These are phyloP conservation scores for Ips nitidus DNA, from an alignment of 1,140 invertebrate genomes.

Conservation along the genomic window DNA sequence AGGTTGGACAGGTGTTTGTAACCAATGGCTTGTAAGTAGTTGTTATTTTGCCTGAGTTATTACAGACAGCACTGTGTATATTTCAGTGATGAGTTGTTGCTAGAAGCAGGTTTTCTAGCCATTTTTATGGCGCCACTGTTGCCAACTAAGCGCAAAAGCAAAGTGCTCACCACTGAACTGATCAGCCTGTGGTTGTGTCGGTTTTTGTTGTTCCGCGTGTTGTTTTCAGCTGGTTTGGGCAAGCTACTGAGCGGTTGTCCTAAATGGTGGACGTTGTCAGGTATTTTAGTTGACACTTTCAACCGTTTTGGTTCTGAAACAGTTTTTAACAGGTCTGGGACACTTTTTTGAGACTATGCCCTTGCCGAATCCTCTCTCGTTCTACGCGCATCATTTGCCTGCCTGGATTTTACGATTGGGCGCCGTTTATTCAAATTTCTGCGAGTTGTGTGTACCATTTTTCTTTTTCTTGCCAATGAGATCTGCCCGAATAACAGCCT, in stretches of 20 bases:
- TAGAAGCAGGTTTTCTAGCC: slow-evolving; percentile 78
- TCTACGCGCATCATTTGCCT: slow-evolving; percentile 70
- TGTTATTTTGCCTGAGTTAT: background rate
- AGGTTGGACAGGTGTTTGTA: slow-evolving; percentile 78
- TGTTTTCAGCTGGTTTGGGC: slow-evolving; percentile 75
- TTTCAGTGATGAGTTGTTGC: slow-evolving; percentile 71
- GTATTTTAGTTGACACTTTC: slow-evolving; percentile 53
- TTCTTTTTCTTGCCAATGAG: slow-evolving; percentile 78
- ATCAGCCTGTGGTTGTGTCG: slow-evolving; percentile 72
- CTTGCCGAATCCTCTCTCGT: slow-evolving; percentile 69
- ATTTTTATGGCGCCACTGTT: slow-evolving; percentile 68
- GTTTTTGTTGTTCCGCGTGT: slow-evolving; percentile 78
- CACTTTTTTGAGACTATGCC: slow-evolving; percentile 78
- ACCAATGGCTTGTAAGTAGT: slow-evolving; percentile 73
- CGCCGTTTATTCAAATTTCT: slow-evolving; percentile 63
- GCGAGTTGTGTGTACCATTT: slow-evolving; percentile 72
- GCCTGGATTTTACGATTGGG: slow-evolving; percentile 67
- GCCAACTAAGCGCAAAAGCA: slow-evolving; percentile 50
- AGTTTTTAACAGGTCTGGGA: slow-evolving; percentile 61
- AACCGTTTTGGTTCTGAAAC: slow-evolving; percentile 1
- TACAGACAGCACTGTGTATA: background rate
- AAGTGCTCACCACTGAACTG: slow-evolving; percentile 55
- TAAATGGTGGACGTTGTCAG: slow-evolving; percentile 79
- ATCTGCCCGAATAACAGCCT: slow-evolving; percentile 65
- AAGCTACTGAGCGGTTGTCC: slow-evolving; percentile 78